phyloP scores from a whole-genome alignment of 2,797 vertebrate species.

The Cynopterus sphinx region DNA sequence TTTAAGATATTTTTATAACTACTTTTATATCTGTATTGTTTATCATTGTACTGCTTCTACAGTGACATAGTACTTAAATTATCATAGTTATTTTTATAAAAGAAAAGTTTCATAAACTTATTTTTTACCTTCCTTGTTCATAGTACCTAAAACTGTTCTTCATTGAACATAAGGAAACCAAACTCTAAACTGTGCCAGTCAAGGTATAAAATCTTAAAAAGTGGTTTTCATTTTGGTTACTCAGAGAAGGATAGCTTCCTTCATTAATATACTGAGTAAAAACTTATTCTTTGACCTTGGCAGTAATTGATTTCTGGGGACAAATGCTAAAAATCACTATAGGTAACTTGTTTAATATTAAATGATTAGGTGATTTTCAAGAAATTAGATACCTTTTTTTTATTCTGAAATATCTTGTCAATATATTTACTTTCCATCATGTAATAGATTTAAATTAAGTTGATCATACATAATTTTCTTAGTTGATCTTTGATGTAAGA shows the following conservation, averaged over 20 bases:
- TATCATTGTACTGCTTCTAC: neutral
- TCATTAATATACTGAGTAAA: neutral
- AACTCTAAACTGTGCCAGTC: neutral
- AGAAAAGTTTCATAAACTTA: neutral
- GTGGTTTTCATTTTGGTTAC: neutral
- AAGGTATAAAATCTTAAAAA: neutral
- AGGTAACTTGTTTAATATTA: neutral
- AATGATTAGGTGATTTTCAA: neutral
- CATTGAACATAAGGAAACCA: neutral
- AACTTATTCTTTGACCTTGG: neutral
- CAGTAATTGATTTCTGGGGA: neutral
- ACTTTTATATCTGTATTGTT: neutral
- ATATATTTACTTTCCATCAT: conserved; percentile 41
- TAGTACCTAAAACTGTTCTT: neutral
- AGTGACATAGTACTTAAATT: conserved; percentile 40
- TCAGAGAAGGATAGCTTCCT: neutral
- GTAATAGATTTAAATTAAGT: conserved; percentile 23
- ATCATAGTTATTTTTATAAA: conserved; percentile 42
- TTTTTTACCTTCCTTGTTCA: conserved; percentile 23
- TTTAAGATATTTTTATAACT: neutral
- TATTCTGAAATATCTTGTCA: neutral
- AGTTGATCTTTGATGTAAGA: conserved; percentile 22
- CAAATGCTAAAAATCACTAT: neutral
- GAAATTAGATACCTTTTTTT: neutral
- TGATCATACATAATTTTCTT: neutral